These are phyloP conservation scores for Scaptomyza parva DNA, from an alignment of 2,888 invertebrate species.

Conservation along the genomic window DNA sequence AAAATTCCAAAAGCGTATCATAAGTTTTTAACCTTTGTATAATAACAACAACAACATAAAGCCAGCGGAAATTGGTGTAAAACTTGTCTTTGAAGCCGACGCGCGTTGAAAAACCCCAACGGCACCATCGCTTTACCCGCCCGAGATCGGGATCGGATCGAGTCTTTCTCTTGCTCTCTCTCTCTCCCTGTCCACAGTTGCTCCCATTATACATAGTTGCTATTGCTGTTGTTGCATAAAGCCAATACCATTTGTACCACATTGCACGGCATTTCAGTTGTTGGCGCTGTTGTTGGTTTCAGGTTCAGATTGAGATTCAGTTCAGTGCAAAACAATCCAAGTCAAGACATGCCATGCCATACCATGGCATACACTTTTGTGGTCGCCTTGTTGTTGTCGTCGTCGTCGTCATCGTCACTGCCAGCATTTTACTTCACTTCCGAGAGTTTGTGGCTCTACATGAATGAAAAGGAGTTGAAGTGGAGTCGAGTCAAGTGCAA, in stretches of 20 bases:
- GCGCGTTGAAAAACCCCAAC: constrained; percentile 49
- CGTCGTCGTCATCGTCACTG: constrained; percentile 14
- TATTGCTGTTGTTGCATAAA: constrained; percentile 57
- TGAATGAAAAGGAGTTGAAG: constrained; percentile 54
- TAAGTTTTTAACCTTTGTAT: constrained; percentile 74
- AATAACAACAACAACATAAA: constrained; percentile 37
- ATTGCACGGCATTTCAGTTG: constrained; percentile 68
- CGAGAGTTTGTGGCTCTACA: constrained; percentile 60
- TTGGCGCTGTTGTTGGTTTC: constrained; percentile 48
- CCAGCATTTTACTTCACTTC: constrained; percentile 73
- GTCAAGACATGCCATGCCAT: constrained; percentile 21
- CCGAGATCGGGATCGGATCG: constrained; percentile 28
- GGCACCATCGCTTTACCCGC: constrained; percentile 51
- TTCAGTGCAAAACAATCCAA: constrained; percentile 25
- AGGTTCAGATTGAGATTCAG: constrained; percentile 67
- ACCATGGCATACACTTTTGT: constrained; percentile 67
- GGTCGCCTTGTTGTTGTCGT: no score
- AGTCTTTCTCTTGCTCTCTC: not conserved
- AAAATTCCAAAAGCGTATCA: constrained; percentile 54
- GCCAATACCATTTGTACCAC: constrained; percentile 71
- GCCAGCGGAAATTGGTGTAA: constrained; percentile 75
- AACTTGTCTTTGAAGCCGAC: constrained; percentile 68
- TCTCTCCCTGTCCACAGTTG: constrained; percentile 32
- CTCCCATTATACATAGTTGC: constrained; percentile 45
- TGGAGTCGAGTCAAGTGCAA: constrained; percentile 15